Conservation (phyloP, 1,140 invertebrate genomes). For the Nasonia vitripennis region DNA sequence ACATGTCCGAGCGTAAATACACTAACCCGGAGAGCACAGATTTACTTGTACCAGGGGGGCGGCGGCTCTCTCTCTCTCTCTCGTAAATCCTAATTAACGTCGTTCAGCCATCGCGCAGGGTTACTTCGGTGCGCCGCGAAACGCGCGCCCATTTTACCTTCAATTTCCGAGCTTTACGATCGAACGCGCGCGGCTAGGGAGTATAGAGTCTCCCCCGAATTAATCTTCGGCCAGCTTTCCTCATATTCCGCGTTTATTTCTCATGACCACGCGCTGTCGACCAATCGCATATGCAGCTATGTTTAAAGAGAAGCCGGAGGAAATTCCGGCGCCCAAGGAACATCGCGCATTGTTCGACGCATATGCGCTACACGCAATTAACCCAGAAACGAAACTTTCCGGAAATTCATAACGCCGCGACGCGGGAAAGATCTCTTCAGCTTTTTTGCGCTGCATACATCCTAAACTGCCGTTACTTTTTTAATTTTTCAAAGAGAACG, state of each 20-base stretch:
- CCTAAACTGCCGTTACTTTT: background rate
- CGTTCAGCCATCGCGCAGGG: constrained; percentile 45
- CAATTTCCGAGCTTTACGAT: constrained; percentile 50
- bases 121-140: constrained; percentile 42
- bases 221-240: constrained; percentile 38
- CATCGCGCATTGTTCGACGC: constrained; percentile 7
- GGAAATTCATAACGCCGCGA: background rate
- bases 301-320: background rate
- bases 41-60: constrained; percentile 32
- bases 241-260: constrained; percentile 33
- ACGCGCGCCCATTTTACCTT: constrained; percentile 43
- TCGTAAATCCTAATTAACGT: constrained; percentile 54
- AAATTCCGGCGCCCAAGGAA: background rate
- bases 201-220: background rate
- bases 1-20: background rate
- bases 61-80: background rate
- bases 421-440: background rate
- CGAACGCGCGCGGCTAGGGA: constrained; percentile 25
- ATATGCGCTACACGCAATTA: constrained; percentile 8
- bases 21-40: constrained; percentile 27
- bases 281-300: constrained; percentile 50
- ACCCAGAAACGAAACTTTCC: constrained; percentile 18
- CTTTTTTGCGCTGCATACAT: background rate
- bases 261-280: constrained; percentile 18
- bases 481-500: background rate